These are phyloP conservation scores for Manis crassicaudata DNA, from an alignment of 2,797 vertebrate species.

Conservation along the genomic window DNA sequence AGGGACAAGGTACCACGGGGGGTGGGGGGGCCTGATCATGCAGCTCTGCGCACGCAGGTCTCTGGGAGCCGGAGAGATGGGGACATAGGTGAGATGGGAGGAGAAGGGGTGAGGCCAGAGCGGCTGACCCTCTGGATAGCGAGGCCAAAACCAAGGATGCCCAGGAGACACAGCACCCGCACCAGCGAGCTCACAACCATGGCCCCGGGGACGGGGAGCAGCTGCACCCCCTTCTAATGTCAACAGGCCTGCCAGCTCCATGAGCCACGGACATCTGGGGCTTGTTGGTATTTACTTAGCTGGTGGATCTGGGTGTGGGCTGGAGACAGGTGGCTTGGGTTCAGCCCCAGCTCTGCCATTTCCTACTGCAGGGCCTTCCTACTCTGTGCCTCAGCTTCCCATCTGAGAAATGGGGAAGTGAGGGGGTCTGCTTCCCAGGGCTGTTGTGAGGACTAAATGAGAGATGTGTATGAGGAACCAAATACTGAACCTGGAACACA, in stretches of 20 bases:
- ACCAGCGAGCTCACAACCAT: not conserved
- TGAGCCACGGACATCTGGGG: not conserved
- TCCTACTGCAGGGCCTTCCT: fast-evolving
- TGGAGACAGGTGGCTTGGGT: not conserved
- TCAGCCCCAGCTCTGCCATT: not conserved
- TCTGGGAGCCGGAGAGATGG: not conserved
- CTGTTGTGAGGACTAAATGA: too few relatives aligned
- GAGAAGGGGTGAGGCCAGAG: not conserved
- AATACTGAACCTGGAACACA: not conserved
- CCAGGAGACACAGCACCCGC: not conserved
- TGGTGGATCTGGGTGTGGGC: not conserved
- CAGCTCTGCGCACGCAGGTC: not conserved
- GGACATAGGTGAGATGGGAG: not conserved
- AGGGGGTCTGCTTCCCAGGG: not conserved
- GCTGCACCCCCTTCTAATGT: not conserved
- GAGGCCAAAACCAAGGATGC: not conserved
- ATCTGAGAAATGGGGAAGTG: too few relatives aligned
- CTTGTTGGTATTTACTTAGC: not conserved
- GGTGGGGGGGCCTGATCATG: not conserved
- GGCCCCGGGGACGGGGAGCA: fast-evolving
- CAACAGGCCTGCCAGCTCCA: not conserved
- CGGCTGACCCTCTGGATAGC: not conserved
- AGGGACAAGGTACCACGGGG: fast-evolving
- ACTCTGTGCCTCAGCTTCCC: not conserved
- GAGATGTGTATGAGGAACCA: fast-evolving